phyloP scores from a whole-genome alignment of 1,140 invertebrate genomes.

The Thaumetopoea pityocampa region DNA sequence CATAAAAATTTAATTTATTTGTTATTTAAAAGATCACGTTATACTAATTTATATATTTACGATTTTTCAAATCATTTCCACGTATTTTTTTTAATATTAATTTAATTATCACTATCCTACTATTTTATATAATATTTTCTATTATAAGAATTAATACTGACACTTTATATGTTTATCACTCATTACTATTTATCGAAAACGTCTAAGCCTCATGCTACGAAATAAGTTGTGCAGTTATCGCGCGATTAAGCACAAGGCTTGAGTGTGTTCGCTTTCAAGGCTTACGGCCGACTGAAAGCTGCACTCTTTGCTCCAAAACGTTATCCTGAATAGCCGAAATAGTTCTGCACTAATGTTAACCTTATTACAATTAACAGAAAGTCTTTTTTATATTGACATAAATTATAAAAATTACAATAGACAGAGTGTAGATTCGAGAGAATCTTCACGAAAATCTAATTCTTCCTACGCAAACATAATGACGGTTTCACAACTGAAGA shows the following conservation, averaged over 20 bases:
- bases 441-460: conserved; percentile 61
- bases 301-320: conserved; percentile 35
- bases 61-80: too few species aligned
- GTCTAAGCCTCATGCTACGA: conserved; percentile 42
- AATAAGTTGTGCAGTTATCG: conserved; percentile 54
- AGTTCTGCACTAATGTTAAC: conserved; percentile 29
- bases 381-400: conserved; percentile 24
- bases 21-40: too few species aligned
- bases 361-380: conserved; percentile 22
- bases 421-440: conserved; percentile 35
- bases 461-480: conserved; percentile 65
- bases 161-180: too few species aligned
- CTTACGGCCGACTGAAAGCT: conserved; percentile 58
- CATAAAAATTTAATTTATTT: too few species aligned
- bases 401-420: conserved; percentile 21
- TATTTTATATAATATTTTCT: too few species aligned
- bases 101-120: too few species aligned
- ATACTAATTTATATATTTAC: too few species aligned
- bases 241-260: conserved; percentile 19
- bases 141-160: too few species aligned
- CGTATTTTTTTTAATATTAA: too few species aligned
- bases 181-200: too few species aligned
- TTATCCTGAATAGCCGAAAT: conserved; percentile 37
- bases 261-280: conserved; percentile 38
- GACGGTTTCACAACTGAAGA: conserved; percentile 65